Conservation (phyloP, 2,888 invertebrate genomes). For the Drosophila falleni region DNA sequence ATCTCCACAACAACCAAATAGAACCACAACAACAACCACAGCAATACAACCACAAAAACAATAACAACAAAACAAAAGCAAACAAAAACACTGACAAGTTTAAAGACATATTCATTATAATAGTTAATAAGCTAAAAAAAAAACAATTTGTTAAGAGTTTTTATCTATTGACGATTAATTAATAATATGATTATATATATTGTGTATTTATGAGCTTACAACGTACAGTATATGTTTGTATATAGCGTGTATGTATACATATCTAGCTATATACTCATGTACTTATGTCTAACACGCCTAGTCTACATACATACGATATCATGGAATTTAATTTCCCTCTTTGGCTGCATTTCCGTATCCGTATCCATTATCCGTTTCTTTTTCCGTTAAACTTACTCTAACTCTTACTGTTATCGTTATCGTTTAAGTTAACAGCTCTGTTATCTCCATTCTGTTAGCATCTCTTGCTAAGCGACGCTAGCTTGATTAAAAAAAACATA, state of each 20-base stretch:
- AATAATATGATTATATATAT: conserved; percentile 43
- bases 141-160: conserved; percentile 49
- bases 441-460: conserved; percentile 5
- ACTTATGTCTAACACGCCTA: conserved; percentile 30
- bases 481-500: conserved; percentile 6
- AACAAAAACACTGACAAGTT: conserved; percentile 48
- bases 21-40: neutral
- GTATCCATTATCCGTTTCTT: conserved; percentile 12
- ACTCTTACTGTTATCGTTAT: conserved; percentile 1
- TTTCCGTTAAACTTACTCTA: conserved; percentile 1
- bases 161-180: conserved; percentile 53
- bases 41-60: neutral
- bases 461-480: too few species aligned
- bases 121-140: conserved; percentile 54
- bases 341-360: conserved; percentile 33
- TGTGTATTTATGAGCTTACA: conserved; percentile 80
- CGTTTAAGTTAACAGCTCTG: conserved; percentile 2
- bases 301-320: conserved; percentile 42
- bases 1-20: neutral
- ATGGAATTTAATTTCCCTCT: conserved; percentile 21
- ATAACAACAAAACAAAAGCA: conserved; percentile 16
- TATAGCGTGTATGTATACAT: conserved; percentile 55
- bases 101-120: conserved; percentile 76
- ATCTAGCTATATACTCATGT: conserved; percentile 60
- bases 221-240: conserved; percentile 52